phyloP scores from a whole-genome alignment of 2,888 invertebrate genomes.

The Prenolepis imparis region DNA sequence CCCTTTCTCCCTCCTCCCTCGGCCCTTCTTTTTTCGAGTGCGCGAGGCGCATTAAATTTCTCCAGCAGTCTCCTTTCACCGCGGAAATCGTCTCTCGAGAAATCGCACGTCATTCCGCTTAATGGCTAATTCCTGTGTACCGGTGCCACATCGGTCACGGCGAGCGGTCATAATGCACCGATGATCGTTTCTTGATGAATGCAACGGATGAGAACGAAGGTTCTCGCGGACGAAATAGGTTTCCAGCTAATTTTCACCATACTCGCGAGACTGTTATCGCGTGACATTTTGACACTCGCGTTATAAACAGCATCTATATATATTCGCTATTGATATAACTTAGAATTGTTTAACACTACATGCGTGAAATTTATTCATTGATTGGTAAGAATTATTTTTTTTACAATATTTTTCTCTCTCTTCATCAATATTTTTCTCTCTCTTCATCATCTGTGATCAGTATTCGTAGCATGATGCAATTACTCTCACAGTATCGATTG shows the following conservation, averaged over 20 bases:
- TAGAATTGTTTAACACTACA: slow-evolving; percentile 33
- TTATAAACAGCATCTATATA: slow-evolving; percentile 19
- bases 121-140: slow-evolving; percentile 74
- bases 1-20: neutral
- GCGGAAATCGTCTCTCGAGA: slow-evolving; percentile 66
- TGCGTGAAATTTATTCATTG: slow-evolving; percentile 10
- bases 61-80: slow-evolving; percentile 63
- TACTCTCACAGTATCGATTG: slow-evolving; percentile 41
- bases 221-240: slow-evolving; percentile 50
- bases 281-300: slow-evolving; percentile 24
- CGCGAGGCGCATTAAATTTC: slow-evolving; percentile 66
- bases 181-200: slow-evolving; percentile 50
- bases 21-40: slow-evolving; percentile 53
- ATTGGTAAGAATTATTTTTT: neutral
- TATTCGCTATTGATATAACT: neutral
- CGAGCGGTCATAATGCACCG: slow-evolving; percentile 51
- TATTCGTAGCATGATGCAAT: slow-evolving; percentile 25
- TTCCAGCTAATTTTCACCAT: slow-evolving; percentile 70
- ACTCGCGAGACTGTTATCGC: slow-evolving; percentile 44
- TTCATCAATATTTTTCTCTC: too few relatives aligned
- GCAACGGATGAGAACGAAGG: slow-evolving; percentile 32
- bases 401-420: neutral
- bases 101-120: slow-evolving; percentile 78
- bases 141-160: slow-evolving; percentile 43
- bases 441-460: slow-evolving; percentile 1